These are phyloP conservation scores for Phortica okadai DNA, from an alignment of 2,888 invertebrate genomes.

Conservation along the genomic window DNA sequence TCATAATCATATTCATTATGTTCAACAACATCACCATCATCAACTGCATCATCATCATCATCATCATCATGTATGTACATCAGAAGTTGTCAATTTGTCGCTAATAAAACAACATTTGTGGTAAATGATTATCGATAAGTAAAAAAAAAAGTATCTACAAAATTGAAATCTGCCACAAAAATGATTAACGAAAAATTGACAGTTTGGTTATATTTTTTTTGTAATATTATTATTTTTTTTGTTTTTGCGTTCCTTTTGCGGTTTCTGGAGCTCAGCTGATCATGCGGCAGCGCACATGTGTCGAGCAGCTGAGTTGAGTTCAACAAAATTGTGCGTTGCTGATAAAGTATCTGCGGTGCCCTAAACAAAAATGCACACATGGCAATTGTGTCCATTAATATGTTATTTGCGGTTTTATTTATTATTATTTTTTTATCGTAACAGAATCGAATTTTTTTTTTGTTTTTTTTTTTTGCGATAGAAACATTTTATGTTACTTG, in stretches of 20 bases:
- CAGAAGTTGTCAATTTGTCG: constrained; percentile 20
- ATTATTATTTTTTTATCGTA: no score
- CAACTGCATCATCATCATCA: not conserved
- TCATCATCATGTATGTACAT: not conserved
- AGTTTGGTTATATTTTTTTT: not conserved
- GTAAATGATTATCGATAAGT: constrained; percentile 1
- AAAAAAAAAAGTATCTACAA: not conserved
- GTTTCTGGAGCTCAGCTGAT: not conserved
- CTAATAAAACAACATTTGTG: constrained; percentile 22
- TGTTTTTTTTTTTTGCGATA: not conserved
- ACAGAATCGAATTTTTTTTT: not conserved
- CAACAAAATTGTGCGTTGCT: not conserved
- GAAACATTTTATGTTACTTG: not conserved
- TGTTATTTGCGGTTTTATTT: not conserved
- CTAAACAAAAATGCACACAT: not conserved
- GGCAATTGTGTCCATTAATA: not conserved
- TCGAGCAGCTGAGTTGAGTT: constrained; percentile 9
- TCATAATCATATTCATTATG: not conserved
- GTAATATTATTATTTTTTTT: not conserved
- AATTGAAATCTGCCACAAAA: constrained; percentile 11
- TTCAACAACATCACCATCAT: not conserved
- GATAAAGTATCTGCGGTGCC: not conserved
- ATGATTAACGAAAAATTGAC: not conserved
- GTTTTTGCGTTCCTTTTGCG: not conserved
- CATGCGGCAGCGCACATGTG: not conserved